These are phyloP conservation scores for Hoplostethus atlanticus DNA, from an alignment of 2,797 vertebrate species.

Conservation along the genomic window DNA sequence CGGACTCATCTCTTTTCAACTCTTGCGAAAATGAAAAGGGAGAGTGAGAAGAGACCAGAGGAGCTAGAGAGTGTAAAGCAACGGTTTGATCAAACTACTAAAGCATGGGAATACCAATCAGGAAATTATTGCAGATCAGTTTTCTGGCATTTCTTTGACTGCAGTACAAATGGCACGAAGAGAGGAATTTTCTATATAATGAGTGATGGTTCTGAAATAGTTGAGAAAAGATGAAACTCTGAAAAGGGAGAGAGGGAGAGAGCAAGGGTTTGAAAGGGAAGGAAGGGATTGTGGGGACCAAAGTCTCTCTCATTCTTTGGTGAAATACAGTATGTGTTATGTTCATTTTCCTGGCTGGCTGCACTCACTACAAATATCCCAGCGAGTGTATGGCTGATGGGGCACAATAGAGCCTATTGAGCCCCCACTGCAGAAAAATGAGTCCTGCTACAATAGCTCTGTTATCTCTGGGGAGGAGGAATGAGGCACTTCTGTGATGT, in stretches of 20 bases:
- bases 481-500: slow-evolving; percentile 59
- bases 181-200: background rate
- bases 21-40: slow-evolving; percentile 37
- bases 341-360: slow-evolving; percentile 37
- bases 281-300: background rate
- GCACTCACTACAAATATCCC: slow-evolving; percentile 34
- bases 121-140: slow-evolving; percentile 15
- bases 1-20: slow-evolving; percentile 41
- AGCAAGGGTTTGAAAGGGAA: slow-evolving; percentile 16
- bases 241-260: background rate
- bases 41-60: slow-evolving; percentile 10
- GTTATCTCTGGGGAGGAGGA: slow-evolving; percentile 64
- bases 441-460: slow-evolving; percentile 59
- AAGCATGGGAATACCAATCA: background rate
- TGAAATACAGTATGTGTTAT: slow-evolving; percentile 18
- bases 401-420: slow-evolving; percentile 69
- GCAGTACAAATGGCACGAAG: background rate
- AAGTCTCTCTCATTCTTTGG: background rate
- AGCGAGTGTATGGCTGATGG: slow-evolving; percentile 48
- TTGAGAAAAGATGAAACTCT: background rate
- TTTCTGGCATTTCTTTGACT: slow-evolving; percentile 22
- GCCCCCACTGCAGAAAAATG: slow-evolving; percentile 56
- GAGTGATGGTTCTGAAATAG: background rate
- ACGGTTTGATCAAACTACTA: slow-evolving; percentile 30
- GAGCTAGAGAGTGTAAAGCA: slow-evolving; percentile 9